Evolutionary conservation across 2,113 vertebrate genomes (phyloP), one percentile per base, ranked within the genome.

Genomic region (Myotis yumanensis): DNA sequence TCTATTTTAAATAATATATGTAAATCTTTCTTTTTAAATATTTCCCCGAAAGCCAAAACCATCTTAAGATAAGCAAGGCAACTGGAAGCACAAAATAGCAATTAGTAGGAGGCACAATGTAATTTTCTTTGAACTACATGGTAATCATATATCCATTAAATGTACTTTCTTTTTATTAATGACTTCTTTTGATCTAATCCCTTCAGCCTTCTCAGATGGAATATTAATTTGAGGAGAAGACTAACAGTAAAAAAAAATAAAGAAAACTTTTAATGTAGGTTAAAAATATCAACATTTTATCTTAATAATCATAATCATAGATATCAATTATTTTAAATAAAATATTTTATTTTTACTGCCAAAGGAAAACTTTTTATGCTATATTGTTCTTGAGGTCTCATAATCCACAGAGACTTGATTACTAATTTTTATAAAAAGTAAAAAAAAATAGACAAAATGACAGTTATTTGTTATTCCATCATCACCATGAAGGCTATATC

Each of bases 241-340:
- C 92, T 85, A 15, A 84, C 35, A 18, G 28, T 66, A 51, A 94
- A 72, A 84, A 88, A 71, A 30, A 35, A 91, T 16, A 68, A 90
- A 93, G 48, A 79, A 90, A 83, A 90, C 51, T 81, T 96, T 69
- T 91, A 89, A 90, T 89, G 94, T 93, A 94, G 59, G 92, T 95
- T 89, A 23, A 30, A 69, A 90, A 82, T 83, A 86, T 37, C 69
- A 84, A 77, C 11, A 87, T 85, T 90, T 97, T 85, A 95, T 81
- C 76, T 95, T 72, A 85, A 76, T 66, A 88, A 95, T 91, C 52
- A 95, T 59, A 91, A 71, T 69, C 11, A 57, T 3, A 52, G 51
- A 90, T 84, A 92, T 90, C 62, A 91, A 93, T 92, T 95, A 92
- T 95, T 95, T 94, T 80, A 79, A 87, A 91, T 68, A 18, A 35